Base-by-base conservation (phyloP, 2,888 invertebrate species). In the Melieria crassipennis region DNA sequence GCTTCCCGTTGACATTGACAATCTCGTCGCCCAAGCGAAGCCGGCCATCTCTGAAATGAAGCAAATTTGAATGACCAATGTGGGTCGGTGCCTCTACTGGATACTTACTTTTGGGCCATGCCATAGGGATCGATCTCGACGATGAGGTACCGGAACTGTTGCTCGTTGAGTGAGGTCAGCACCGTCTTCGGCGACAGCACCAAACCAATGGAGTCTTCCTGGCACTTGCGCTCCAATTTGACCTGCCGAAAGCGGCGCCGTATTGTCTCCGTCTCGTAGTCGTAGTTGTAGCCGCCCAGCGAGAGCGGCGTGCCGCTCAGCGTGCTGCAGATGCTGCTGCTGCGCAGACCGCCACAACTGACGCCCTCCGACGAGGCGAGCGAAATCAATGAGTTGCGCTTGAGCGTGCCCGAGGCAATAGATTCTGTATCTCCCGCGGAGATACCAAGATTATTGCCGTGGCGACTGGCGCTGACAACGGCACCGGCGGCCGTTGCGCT, bases 21-120 rank as follows among this genome's bases (percentile, higher is more conserved):
- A 97, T 93, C 89, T 96, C 95, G 87, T 97, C 97, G 11, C 95
- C 95, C 72, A 94, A 90, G 79, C 91, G 89, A 74, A 97, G 89
- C 79, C 94, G 90, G 30, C 94, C 94, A 84, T 95, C 94, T 86
- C 94, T 93, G 82, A 30, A 30, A 30, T 0, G 30, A 1, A 30
- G 30, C 30, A 30, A 30, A 30, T 30, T 30, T 30, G 30, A 30
- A 30, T 30, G 2, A 30, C 30, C 2, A 30, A 2, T 30, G 30
- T 30, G 30, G 2, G 30, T 43, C 6, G 3, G 11, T 11, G 11
- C 42, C 6, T 11, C 10, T 45, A 0, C 13, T 45, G 5, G 7
- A 6, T 73, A 82, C 83, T 83, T 75, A 87, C 87, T 82, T 86
- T 75, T 91, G 90, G 43, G 92, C 92, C 84, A 91, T 90, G 65